phyloP scores from a whole-genome alignment of 2,113 vertebrate species.

The Chlorocebus sabaeus region DNA sequence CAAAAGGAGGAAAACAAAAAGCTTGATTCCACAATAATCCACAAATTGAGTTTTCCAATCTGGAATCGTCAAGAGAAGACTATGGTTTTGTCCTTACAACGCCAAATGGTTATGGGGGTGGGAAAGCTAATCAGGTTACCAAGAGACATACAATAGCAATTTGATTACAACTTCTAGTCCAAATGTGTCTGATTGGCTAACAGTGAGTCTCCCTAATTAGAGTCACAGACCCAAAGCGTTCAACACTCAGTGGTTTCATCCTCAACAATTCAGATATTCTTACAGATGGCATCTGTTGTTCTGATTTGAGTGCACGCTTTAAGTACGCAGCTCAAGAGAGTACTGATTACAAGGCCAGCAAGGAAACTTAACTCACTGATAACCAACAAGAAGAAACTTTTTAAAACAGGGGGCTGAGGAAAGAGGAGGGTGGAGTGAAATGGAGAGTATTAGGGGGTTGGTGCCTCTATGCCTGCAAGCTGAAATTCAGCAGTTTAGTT shows the following conservation, averaged over 20 bases:
- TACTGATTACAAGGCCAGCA: not conserved
- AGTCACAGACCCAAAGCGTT: conserved; percentile 12
- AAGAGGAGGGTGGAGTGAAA: not conserved
- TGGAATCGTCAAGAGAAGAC: conserved; percentile 33
- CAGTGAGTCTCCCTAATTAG: conserved; percentile 7
- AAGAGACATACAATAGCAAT: conserved; percentile 8
- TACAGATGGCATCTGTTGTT: conserved; percentile 7
- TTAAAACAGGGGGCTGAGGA: not conserved
- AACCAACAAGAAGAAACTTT: not conserved
- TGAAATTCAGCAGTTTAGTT: conserved; percentile 42
- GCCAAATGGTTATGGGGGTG: not conserved
- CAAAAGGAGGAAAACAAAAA: conserved; percentile 23
- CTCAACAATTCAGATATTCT: not conserved
- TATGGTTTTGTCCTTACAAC: not conserved
- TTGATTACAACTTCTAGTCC: conserved; percentile 48
- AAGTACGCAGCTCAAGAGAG: not conserved
- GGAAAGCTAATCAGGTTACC: conserved; percentile 14
- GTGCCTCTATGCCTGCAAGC: conserved; percentile 43
- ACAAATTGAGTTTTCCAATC: conserved; percentile 32
- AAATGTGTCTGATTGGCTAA: not conserved
- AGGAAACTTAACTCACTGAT: conserved; percentile 11
- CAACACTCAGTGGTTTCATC: not conserved
- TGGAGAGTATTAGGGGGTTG: not conserved
- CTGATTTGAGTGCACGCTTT: not conserved
- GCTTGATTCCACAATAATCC: conserved; percentile 26